Evolutionary conservation across 2,888 invertebrate genomes (phyloP), one percentile per base, ranked within the genome.

Genomic region (Dione juno): DNA sequence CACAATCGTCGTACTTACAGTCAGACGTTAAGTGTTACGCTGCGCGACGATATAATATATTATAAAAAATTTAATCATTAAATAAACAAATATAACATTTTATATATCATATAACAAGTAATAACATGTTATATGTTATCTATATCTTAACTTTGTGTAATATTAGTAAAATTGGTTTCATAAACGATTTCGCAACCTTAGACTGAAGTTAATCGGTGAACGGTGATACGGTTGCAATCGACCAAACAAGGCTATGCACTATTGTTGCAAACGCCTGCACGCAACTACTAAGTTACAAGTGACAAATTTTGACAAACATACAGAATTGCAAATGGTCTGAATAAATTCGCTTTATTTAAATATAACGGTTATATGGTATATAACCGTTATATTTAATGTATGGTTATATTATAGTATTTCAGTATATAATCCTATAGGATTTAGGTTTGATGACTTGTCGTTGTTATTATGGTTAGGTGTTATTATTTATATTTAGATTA

Each of bases 131-230:
- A 61, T 59, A 59, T 43, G 19, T 64, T 54, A 54, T 57, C 37
- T 21, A 11, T 54, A 54, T 57, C 37, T 21, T 8, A 64, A 37
- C 54, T 54, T 48, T 67, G 57, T 58, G 63, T 40, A 40, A 68
- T 70, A 66, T 58, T 58, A 52, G 57, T 54, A 43, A 45, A 35
- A 59, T 67, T 54, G 52, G 69, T 74, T 74, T 68, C 69, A 65
- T 66, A 68, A 72, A 64, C 65, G 69, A 63, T 75, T 71, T 67
- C 73, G 35, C 66, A 73, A 75, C 67, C 7, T 48, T 41, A 66
- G 71, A 69, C 73, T 68, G 69, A 52, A 70, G 68, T 71, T 71
- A 74, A 76, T 75, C 75, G 74, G 70, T 69, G 75, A 73, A 73
- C 54, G 71, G 70, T 28, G 71, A 67, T 61, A 61, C 68, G 72